Evolutionary conservation across 1,140 invertebrate genomes (phyloP).

Genomic region (Leptinotarsa defecta): DNA sequence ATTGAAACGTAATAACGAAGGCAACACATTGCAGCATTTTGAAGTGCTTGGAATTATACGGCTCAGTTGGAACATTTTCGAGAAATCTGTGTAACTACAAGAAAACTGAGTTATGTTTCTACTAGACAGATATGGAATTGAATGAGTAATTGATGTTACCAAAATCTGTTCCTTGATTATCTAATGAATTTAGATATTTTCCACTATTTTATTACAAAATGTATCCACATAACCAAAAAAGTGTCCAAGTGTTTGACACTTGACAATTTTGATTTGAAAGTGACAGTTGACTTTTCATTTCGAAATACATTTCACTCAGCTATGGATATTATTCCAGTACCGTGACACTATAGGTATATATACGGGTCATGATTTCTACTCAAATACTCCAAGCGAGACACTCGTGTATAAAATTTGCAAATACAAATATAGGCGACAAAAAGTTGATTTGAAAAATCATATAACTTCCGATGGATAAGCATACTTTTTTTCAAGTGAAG

Average conservation of each 20-base stretch:
- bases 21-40: background rate
- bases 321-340: too few species aligned
- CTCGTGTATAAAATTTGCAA: too few species aligned
- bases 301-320: too few species aligned
- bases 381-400: too few species aligned
- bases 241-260: background rate
- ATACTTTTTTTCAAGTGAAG: too few species aligned
- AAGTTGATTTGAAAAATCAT: too few species aligned
- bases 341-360: too few species aligned
- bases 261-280: background rate
- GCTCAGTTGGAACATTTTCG: conserved; percentile 1
- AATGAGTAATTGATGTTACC: background rate
- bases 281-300: too few species aligned
- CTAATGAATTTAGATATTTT: background rate
- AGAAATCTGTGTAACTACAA: background rate
- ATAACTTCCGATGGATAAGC: too few species aligned
- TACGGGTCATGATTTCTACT: too few species aligned
- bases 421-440: too few species aligned
- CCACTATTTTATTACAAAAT: background rate
- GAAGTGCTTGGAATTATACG: background rate
- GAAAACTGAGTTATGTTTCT: background rate
- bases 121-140: background rate
- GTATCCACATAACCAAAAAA: conserved; percentile 8
- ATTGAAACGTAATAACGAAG: conserved; percentile 5
- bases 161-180: background rate